Evolutionary conservation across 2,888 invertebrate species (phyloP), one percentile per base, ranked within the genome.

Genomic region (Mythimna albipuncta): DNA sequence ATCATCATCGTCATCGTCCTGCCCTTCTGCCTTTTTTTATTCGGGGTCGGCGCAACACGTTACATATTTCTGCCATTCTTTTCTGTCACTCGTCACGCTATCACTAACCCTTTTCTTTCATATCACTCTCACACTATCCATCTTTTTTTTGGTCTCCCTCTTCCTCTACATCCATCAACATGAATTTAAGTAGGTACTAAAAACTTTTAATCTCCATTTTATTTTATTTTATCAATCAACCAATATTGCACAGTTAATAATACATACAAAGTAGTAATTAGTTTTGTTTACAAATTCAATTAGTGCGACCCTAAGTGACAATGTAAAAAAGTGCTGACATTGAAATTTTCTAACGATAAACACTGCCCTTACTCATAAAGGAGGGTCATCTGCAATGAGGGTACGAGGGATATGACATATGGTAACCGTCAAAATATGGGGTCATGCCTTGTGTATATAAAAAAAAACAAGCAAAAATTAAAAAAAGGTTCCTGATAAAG

Each of bases 331-430:
- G 35, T 54, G 21, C 54, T 78, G 55, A 69, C 58, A 65, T 57
- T 55, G 44, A 65, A 21, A 6, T 63, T 55, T 55, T 50, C 10
- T 57, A 58, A 76, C 55, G n/a, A 26, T 21, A 47, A 77, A 35
- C 35, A 69, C 13, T 44, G 62, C 41, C 65, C 32, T 61, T 44
- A 57, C 54, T 64, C 50, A 69, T 35, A 69, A 62, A 64, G 62
- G 52, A 69, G 71, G 84, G 81, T 72, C 55, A 66, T 44, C 16
- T 66, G 47, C 41, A 72, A 54, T 38, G 26, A 52, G 50, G 54
- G 69, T 7, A 57, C 54, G 61, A 52, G 26, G 54, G n/a, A 71
- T 59, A 55, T 69, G 77, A 72, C 81, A 83, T 67, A 74, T 75
- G 81, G 66, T 26, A 11, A 9, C 10, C 2, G 32, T 62, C 57